Evolutionary conservation across 2,797 vertebrate genomes (phyloP), one percentile per base, ranked within the genome.

Genomic region (Nyctibius grandis): DNA sequence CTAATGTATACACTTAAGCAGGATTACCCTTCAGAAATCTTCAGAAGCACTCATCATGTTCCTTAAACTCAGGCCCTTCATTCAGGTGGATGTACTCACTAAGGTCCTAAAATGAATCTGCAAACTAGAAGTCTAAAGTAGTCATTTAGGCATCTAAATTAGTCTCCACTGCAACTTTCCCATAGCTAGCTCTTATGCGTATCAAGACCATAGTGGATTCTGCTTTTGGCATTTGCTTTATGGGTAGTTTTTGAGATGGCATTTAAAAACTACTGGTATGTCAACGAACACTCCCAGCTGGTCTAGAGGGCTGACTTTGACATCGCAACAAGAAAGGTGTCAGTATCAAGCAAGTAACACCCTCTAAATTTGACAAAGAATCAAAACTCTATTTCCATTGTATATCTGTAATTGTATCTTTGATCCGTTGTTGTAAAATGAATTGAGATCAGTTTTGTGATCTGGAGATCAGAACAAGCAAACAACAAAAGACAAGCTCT

Each of bases 181-280:
- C 0, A 1, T 42, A 48, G 15, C 9, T 65, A 56, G 11, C 54
- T 85, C 15, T 31, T 77, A 22, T 0, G 2, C 3, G 8, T 54
- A 38, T 56, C 53, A 60, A 44, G 12, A 60, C 6, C 1, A 9
- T 3, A 1, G 14, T 34, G 22, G 18, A 60, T 84, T 72, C 21
- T 75, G 38, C 6, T 85, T 85, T 78, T 31, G 18, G 21, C 18
- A 44, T 64, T 72, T 81, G 23, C 15, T 72, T 89, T 56, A 19
- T 60, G 14, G 6, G 4, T 50, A 26, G 29, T 48, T 85, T 95
- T 93, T 75, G 56, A 77, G 50, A 74, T 40, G 28, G 13, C 28
- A 26, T 88, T 88, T 85, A 33, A 54, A 47, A 76, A 38, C 25
- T 47, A n/a, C 11, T 68, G 42, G 9, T 40, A 29, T 44, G 15